Percentiles rank a stretch among this genome's conserved stretches.
Evolutionary conservation across 2,888 invertebrate species (phyloP).

Genomic region (Ditula angustiorana): DNA sequence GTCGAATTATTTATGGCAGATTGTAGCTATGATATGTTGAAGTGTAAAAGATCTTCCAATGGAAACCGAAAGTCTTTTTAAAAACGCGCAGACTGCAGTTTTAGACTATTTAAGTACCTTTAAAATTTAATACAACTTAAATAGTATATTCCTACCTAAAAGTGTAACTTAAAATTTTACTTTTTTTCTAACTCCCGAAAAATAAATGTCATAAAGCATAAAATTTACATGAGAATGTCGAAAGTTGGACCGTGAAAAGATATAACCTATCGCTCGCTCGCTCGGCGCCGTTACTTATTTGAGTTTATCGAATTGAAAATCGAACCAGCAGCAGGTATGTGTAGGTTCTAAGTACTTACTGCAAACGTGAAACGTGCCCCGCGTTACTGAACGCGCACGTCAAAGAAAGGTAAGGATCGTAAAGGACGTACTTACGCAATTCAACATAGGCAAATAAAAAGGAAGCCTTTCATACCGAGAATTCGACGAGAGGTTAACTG

Average conservation of each 20-base stretch:
- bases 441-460: conserved; percentile 34
- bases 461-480: conserved; percentile 18
- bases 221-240: background rate
- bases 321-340: conserved; percentile 1
- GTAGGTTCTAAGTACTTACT: conserved; percentile 2
- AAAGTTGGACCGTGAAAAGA: background rate
- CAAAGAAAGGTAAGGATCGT: conserved; percentile 29
- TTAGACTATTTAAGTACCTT: no score
- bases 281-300: conserved; percentile 7
- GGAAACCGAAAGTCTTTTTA: no score
- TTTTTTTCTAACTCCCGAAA: background rate
- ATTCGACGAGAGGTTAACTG: conserved; percentile 14
- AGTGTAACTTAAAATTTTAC: background rate
- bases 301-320: conserved; percentile 28
- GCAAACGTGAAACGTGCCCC: conserved; percentile 26
- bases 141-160: no score
- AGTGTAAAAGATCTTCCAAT: no score
- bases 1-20: no score
- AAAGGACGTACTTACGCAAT: conserved; percentile 32
- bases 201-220: background rate
- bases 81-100: no score
- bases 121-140: no score
- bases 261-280: background rate
- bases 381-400: conserved; percentile 15
- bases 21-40: no score